Evolutionary conservation across 53 echinoderm and acorn worm species (phyloP), one percentile per base, ranked within the genome.

Genomic region (Apostichopus leukothele): DNA sequence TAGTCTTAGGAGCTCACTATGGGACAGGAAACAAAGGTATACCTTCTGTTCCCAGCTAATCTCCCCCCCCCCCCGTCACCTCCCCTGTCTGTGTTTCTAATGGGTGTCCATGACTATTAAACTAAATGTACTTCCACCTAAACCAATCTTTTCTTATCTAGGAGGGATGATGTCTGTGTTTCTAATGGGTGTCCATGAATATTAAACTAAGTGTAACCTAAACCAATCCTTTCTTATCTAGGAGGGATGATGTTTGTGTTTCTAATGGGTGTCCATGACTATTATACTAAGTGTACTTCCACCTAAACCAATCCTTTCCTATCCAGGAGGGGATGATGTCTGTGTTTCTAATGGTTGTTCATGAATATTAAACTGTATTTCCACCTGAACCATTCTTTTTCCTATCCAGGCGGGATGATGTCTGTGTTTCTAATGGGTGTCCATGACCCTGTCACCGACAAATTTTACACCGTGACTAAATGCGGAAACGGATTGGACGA

Each of bases 111-210:
- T 76, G 93, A 99, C 0, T 27, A 27, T 1, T 27, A 27, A 27
- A 18, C 13, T 67, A 14, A 67, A 1, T 18, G 18, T 67, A 14
- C 18, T 13, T 1, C 1, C 1, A 14, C 27, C 27, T 27, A 27
- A 27, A 27, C 27, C 1, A 27, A 18, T 52, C 4, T 25, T 67
- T 55, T n/a, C 53, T 11, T 88, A 20, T 39, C 52, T 67, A 98
- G 99, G 99, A 75, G 99, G 99, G 14, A 98, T 98, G 75, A 98
- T 98, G 95, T 98, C 95, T 11, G 91, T 94, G 14, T 98, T 96
- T 90, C 90, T 98, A 75, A 84, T 98, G 88, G 99, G 99, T 5
- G 93, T 93, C 50, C 88, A 98, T 75, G 93, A 98, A 3, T 0
- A 39, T 39, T 39, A 39, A 0, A n/a, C 13, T 67, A 16, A 67